phyloP scores from a whole-genome alignment of 2,888 invertebrate genomes.

The Onthophagus sagittarius region DNA sequence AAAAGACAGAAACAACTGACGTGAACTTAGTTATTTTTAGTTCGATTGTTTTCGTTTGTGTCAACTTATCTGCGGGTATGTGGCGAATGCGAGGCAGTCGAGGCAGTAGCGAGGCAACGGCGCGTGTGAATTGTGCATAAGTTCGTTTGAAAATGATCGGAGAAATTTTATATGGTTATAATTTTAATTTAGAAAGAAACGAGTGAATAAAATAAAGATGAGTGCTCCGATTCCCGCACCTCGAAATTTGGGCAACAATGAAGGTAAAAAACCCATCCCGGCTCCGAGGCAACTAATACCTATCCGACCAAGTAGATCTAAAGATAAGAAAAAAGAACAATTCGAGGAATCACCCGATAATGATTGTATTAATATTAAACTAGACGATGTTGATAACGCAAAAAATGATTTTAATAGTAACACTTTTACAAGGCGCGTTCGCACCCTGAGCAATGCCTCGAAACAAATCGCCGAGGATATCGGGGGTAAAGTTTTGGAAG shows the following conservation, averaged over 20 bases:
- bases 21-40: neutral
- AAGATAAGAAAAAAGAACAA: constrained; percentile 15
- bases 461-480: constrained; percentile 58
- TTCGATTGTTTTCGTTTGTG: neutral
- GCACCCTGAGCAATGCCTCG: constrained; percentile 54
- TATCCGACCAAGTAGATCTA: constrained; percentile 20
- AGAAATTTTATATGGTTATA: no score
- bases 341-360: neutral
- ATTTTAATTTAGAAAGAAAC: neutral
- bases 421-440: constrained; percentile 48
- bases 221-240: constrained; percentile 36
- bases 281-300: constrained; percentile 54
- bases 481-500: constrained; percentile 53
- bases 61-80: no score
- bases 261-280: constrained; percentile 52
- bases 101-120: no score
- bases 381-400: neutral
- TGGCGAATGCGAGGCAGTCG: no score
- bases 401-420: constrained; percentile 30
- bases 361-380: constrained; percentile 9
- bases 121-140: no score
- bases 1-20: neutral
- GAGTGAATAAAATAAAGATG: constrained; percentile 31
- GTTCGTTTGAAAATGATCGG: no score
- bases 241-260: constrained; percentile 36